Evolutionary conservation across 2,888 invertebrate species (phyloP).

Genomic region (Aromia moschata): DNA sequence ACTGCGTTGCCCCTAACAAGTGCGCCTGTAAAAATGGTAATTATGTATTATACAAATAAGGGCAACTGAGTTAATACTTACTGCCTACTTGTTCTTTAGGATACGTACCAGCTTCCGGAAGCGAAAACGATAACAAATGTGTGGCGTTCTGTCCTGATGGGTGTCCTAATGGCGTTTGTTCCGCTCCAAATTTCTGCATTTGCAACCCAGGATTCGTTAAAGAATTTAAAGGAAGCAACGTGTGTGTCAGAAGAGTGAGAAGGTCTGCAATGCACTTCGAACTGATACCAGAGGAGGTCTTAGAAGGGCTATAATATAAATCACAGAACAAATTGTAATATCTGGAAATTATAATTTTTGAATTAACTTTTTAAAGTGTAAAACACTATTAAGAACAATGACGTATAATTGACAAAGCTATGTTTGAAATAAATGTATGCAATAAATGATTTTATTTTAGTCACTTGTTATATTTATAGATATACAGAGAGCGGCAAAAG

Average conservation of each 20-base stretch:
- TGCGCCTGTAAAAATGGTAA: constrained; percentile 61
- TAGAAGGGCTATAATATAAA: no score
- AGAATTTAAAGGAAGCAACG: constrained; percentile 71
- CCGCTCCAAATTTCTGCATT: constrained; percentile 77
- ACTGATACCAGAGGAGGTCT: constrained; percentile 54
- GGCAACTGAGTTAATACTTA: no score
- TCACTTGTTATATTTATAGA: no score
- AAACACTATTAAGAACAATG: no score
- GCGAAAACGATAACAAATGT: constrained; percentile 60
- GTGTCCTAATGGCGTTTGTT: constrained; percentile 78
- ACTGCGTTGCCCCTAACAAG: constrained; percentile 59
- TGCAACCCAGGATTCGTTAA: constrained; percentile 76
- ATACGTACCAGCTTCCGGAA: constrained; percentile 58
- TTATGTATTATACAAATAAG: constrained; percentile 1
- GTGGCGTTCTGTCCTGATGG: constrained; percentile 72
- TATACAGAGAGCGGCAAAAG: no score
- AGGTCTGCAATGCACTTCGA: constrained; percentile 58
- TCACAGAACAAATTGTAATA: no score
- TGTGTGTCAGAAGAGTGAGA: constrained; percentile 68
- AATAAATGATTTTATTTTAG: no score
- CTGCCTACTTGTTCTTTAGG: constrained; percentile 49
- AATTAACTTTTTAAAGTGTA: no score
- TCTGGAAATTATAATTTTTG: no score
- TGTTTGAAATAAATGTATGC: no score
- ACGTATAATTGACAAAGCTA: no score